Conservation (phyloP, 2,888 invertebrate species). For the Gryllus longicercus region DNA sequence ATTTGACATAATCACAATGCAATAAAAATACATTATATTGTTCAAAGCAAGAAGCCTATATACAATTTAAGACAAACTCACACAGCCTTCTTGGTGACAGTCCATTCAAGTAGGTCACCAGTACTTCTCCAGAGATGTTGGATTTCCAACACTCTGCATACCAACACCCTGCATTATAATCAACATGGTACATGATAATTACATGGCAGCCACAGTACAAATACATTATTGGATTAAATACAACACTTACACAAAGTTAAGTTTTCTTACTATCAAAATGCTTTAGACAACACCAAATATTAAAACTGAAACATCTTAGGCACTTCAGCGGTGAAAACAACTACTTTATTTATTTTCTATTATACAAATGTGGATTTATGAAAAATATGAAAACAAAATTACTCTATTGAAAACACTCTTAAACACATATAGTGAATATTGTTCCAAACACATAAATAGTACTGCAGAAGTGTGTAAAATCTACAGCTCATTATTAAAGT, state of each 20-base stretch:
- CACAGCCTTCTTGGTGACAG: conserved; percentile 26
- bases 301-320: conserved; percentile 1
- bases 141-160: background rate
- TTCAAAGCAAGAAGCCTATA: conserved; percentile 26
- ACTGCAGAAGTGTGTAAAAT: background rate
- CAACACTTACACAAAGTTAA: conserved; percentile 7
- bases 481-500: background rate
- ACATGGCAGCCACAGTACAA: background rate
- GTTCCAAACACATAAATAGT: background rate
- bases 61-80: conserved; percentile 29
- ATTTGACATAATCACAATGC: conserved; percentile 5
- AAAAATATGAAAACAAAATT: background rate
- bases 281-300: background rate
- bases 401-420: background rate
- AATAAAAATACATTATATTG: conserved; percentile 30
- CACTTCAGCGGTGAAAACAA: conserved; percentile 1
- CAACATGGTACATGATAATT: background rate
- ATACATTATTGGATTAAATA: conserved; percentile 7
- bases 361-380: background rate
- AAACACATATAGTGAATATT: background rate
- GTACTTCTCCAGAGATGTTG: background rate
- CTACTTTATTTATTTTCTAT: background rate
- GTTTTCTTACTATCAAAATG: background rate
- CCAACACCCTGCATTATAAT: background rate
- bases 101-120: background rate